Conservation (phyloP, 53 echinoderm and acorn worm species). For the Echinarachnius parma region DNA sequence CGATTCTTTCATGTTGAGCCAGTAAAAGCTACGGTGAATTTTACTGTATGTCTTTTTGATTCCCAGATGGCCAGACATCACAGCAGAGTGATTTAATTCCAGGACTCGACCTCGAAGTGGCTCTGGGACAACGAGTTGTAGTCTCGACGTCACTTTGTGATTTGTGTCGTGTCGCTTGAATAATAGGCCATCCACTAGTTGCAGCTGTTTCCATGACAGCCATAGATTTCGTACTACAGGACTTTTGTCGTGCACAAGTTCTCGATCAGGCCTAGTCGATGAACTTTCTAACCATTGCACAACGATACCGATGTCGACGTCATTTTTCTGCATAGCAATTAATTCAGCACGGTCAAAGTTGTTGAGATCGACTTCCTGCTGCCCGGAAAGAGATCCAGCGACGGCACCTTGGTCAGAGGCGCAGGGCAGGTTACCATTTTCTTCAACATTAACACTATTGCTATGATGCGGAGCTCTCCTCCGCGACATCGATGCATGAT, state of each 20-base stretch:
- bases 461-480: background rate
- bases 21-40: slow-evolving; percentile 45
- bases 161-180: slow-evolving; percentile 39
- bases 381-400: slow-evolving; percentile 10
- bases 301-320: slow-evolving; percentile 25
- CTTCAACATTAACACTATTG: background rate
- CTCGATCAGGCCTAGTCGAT: slow-evolving; percentile 35
- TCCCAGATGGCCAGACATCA: slow-evolving; percentile 50
- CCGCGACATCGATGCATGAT: slow-evolving; percentile 15
- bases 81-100: slow-evolving; percentile 28
- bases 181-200: slow-evolving; percentile 36
- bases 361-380: slow-evolving; percentile 8
- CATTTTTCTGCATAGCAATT: slow-evolving; percentile 28
- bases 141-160: background rate
- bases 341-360: slow-evolving; percentile 14
- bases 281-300: slow-evolving; percentile 41
- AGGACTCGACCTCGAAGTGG: slow-evolving; percentile 33
- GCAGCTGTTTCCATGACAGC: slow-evolving; percentile 52
- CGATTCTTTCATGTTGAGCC: slow-evolving; percentile 43
- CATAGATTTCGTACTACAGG: slow-evolving; percentile 57
- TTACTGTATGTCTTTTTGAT: slow-evolving; percentile 54
- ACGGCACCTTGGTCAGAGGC: slow-evolving; percentile 29
- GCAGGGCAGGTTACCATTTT: slow-evolving; percentile 31
- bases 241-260: slow-evolving; percentile 33
- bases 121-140: slow-evolving; percentile 52